phyloP scores from a whole-genome alignment of 2,113 vertebrate genomes.

The Bubo bubo region DNA sequence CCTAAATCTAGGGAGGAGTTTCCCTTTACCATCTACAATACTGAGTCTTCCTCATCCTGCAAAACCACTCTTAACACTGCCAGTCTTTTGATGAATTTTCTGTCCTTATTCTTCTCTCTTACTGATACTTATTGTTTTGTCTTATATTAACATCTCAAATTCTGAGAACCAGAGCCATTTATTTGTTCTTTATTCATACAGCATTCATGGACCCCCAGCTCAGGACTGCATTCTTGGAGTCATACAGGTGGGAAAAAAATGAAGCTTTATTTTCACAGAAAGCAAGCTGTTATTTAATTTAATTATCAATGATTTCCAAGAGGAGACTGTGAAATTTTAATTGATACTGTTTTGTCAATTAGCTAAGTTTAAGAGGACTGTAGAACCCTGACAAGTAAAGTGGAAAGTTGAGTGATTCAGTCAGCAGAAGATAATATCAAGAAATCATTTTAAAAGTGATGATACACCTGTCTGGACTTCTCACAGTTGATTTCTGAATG shows the following conservation, averaged over 20 bases:
- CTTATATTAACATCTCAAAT: not conserved
- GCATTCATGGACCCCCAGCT: not conserved
- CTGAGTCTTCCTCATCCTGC: not conserved
- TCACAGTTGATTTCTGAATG: not conserved
- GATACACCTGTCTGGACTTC: not conserved
- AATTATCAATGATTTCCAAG: not conserved
- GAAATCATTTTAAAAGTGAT: not conserved
- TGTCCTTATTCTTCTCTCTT: not conserved
- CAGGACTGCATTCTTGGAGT: not conserved
- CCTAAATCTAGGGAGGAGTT: not conserved
- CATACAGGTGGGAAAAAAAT: not conserved
- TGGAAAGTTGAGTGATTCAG: not conserved
- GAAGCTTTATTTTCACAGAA: not conserved
- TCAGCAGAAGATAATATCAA: not conserved
- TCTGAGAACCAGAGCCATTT: not conserved
- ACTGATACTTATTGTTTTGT: not conserved
- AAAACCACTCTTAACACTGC: not conserved
- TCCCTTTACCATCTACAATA: not conserved
- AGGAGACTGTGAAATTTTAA: not conserved
- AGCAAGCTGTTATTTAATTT: not conserved
- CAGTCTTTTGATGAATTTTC: not conserved
- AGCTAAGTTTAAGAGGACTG: not conserved
- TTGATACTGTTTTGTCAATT: not conserved
- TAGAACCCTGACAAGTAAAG: not conserved
- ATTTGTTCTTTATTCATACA: not conserved